phyloP scores from a whole-genome alignment of 2,888 invertebrate genomes.

The Cinara cedri region DNA sequence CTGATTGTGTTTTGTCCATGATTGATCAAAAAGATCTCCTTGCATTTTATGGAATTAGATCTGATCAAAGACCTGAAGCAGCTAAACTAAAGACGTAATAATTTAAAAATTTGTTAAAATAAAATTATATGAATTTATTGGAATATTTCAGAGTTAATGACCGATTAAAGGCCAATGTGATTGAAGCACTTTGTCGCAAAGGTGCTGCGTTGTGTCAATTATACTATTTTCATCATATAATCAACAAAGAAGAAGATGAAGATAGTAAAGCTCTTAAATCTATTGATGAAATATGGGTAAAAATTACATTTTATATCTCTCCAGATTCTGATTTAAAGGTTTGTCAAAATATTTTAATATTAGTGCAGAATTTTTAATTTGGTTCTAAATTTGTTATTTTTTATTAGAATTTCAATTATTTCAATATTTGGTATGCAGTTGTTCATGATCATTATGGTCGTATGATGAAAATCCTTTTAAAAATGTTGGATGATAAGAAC shows the following conservation, averaged over 20 bases:
- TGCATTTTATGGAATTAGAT: constrained; percentile 83
- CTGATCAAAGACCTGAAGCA: constrained; percentile 82
- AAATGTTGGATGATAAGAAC: constrained; percentile 82
- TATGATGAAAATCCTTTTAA: constrained; percentile 75
- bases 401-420: constrained; percentile 64
- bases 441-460: constrained; percentile 81
- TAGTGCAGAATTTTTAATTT: constrained; percentile 64
- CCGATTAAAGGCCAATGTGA: constrained; percentile 77
- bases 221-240: constrained; percentile 63
- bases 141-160: constrained; percentile 75
- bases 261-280: constrained; percentile 60
- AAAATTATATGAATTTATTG: constrained; percentile 16
- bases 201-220: constrained; percentile 76
- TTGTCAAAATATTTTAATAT: constrained; percentile 78
- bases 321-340: constrained; percentile 70
- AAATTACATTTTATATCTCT: constrained; percentile 61
- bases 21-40: constrained; percentile 81
- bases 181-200: constrained; percentile 81
- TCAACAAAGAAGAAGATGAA: constrained; percentile 61
- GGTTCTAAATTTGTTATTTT: constrained; percentile 15
- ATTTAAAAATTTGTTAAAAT: constrained; percentile 28
- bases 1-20: constrained; percentile 72
- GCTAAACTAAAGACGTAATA: constrained; percentile 79
- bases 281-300: constrained; percentile 71
- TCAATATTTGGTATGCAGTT: constrained; percentile 83